phyloP scores from a whole-genome alignment of 2,797 vertebrate species.

The Sebastes itinus region DNA sequence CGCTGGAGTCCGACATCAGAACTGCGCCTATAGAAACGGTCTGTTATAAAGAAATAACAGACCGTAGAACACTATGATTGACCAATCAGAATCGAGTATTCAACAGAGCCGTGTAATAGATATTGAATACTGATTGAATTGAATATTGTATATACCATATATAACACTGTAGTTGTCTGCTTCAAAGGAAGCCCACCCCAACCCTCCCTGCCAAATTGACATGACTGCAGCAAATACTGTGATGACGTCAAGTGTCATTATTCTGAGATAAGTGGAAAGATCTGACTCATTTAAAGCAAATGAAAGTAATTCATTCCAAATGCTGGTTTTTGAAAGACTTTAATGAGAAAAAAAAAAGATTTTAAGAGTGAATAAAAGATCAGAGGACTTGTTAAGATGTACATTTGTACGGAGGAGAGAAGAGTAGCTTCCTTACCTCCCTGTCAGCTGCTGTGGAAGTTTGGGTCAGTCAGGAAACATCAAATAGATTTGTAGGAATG shows the following conservation, averaged over 20 bases:
- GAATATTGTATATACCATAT: background rate
- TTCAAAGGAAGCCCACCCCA: background rate
- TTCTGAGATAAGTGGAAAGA: constrained; percentile 31
- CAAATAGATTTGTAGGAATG: constrained; percentile 3
- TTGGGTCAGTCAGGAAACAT: constrained; percentile 7
- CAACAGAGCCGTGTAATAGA: background rate
- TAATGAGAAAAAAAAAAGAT: background rate
- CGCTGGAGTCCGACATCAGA: no score
- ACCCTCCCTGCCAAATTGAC: background rate
- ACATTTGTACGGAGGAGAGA: background rate
- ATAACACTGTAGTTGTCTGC: background rate
- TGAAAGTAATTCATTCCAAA: constrained; percentile 41
- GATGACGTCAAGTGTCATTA: constrained; percentile 18
- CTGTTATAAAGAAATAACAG: no score
- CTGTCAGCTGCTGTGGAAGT: background rate
- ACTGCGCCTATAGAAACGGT: fast-evolving
- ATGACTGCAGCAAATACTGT: background rate
- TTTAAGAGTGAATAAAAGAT: constrained; percentile 61
- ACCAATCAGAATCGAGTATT: background rate
- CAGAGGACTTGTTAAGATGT: constrained; percentile 42
- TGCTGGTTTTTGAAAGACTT: constrained; percentile 1
- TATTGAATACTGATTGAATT: background rate
- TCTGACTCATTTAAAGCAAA: constrained; percentile 30
- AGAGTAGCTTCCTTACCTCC: background rate
- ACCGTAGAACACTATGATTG: no score